phyloP scores from a whole-genome alignment of 2,113 vertebrate genomes.

The human (Homo sapiens) region GRCh38 chr13:42552001-42552500 shows the following conservation, averaged over 20 bases:
- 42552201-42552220: not conserved
- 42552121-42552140: not conserved
- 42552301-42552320: not conserved
- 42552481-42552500: not conserved
- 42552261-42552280: not conserved
- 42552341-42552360: not conserved
- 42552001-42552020: not conserved
- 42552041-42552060: not conserved
- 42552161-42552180: not conserved
- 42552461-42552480: not conserved
- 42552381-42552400: not conserved
- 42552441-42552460: not conserved
- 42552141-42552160: not conserved
- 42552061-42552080: not conserved
- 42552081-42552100: not conserved
- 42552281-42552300: not conserved
- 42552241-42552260: not conserved
- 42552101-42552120: not conserved
- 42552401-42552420: not conserved
- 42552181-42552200: not conserved
- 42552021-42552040: not conserved
- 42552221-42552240: not conserved
- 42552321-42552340: not conserved
- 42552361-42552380: not conserved
- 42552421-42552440: not conserved